Base-by-base conservation (phyloP, 2,113 vertebrate species). In the Eulemur rufifrons region DNA sequence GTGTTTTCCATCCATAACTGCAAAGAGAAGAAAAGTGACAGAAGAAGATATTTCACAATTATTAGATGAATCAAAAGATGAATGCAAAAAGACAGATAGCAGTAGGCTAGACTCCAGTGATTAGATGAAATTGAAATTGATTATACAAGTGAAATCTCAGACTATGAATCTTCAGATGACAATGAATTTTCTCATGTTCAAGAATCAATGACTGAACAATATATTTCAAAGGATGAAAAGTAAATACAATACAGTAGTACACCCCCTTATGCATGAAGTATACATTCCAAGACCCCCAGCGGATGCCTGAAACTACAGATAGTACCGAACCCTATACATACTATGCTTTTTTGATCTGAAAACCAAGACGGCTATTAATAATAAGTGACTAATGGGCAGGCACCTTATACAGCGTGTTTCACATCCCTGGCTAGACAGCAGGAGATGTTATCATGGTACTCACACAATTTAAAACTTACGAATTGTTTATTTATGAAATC, bases 81-180 rank as follows among this genome's bases (percentile, higher is more conserved):
- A 96, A 64, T n/a, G 29, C 9, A 85, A 37, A 86, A 74, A 69
- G n/a, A 74, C 39, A 80, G n/a, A 66, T 2, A 39, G 68, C 17
- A 92, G n/a, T 37, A 69, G 3, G n/a, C 50, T 82, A 63, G 52
- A 82, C n/a, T 73, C 89, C 76, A 64, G 86, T 66, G 32, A 94
- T 76, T 86, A 77, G 27, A 11, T 74, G 14, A 84, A 95, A 86
- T 64, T 85, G 71, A 95, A 95, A 93, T 39, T 89, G 71, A 59
- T 78, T n/a, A 39, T 39, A 52, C 66, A 85, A 76, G 6, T 86
- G 64, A 96, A 91, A 80, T 87, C n/a, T 61, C 54, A 89, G 47
- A 80, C 37, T 32, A 13, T 64, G 69, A 78, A 37, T 52, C 32
- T 83, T 93, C 50, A 92, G 32, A 93, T 69, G 39, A 76, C 32